Evolutionary conservation across 2,888 invertebrate species (phyloP).

Genomic region (Agriopis leucophaearia): DNA sequence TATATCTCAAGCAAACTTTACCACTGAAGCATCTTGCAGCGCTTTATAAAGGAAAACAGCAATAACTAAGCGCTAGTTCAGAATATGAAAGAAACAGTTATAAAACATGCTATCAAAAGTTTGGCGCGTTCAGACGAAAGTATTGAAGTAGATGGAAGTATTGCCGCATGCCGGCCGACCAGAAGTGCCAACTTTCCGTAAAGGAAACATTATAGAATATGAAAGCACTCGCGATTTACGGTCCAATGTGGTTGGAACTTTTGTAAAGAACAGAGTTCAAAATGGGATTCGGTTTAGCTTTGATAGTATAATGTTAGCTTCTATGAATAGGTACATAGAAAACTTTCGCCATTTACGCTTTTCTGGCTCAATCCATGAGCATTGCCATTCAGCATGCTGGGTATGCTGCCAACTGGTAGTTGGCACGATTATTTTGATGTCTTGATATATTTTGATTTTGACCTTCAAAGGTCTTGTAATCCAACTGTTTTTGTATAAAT

Average conservation of each 20-base stretch:
- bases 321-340: no score
- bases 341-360: no score
- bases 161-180: constrained; percentile 18
- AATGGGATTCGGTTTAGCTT: neutral
- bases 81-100: constrained; percentile 27
- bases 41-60: constrained; percentile 23
- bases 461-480: no score
- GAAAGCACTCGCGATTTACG: constrained; percentile 40
- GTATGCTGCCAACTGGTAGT: no score
- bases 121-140: constrained; percentile 21
- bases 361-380: no score
- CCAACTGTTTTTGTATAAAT: no score
- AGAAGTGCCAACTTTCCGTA: constrained; percentile 39
- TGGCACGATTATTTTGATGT: no score
- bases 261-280: constrained; percentile 14
- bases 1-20: constrained; percentile 9
- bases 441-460: no score
- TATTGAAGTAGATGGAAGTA: constrained; percentile 15
- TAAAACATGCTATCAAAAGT: constrained; percentile 41
- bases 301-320: neutral
- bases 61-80: constrained; percentile 27
- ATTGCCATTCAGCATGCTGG: no score
- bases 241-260: constrained; percentile 32
- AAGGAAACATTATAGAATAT: constrained; percentile 40
- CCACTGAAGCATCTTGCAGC: constrained; percentile 6